Percentiles rank a stretch among this genome's conserved stretches.
Evolutionary conservation across 1,140 invertebrate species (phyloP).

Genomic region (Ridgeia piscesae): DNA sequence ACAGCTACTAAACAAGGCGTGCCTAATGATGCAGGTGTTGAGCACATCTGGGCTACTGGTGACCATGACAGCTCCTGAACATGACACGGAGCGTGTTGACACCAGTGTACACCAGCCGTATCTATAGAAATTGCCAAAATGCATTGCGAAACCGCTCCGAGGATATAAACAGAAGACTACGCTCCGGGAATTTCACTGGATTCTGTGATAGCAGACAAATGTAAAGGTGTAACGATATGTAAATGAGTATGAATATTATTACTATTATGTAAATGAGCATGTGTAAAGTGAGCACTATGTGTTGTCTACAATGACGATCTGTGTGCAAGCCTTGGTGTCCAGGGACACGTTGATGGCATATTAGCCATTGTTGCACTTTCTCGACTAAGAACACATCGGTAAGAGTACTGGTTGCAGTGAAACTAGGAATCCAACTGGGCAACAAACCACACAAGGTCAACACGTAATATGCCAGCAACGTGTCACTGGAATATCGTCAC

Average conservation of each 20-base stretch:
- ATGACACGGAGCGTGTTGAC: too few species aligned
- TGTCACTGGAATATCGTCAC: background rate
- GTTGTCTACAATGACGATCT: background rate
- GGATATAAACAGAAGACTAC: slow-evolving; percentile 5
- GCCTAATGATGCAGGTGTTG: background rate
- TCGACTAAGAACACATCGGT: background rate
- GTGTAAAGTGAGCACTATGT: background rate
- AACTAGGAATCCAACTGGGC: background rate
- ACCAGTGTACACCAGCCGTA: background rate
- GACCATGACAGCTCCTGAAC: background rate
- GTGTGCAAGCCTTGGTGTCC: background rate
- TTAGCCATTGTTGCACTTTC: background rate
- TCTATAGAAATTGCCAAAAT: background rate
- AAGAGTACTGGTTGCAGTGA: background rate
- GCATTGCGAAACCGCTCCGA: background rate
- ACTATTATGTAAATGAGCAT: background rate
- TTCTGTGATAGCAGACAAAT: slow-evolving; percentile 5
- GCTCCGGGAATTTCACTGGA: background rate
- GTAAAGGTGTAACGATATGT: background rate
- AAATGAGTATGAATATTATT: slow-evolving; percentile 1
- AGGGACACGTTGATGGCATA: background rate
- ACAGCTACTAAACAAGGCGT: background rate
- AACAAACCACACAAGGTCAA: background rate
- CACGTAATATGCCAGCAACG: background rate
- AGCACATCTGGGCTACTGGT: background rate